These are phyloP conservation scores for Cenopis cana DNA, from an alignment of 2,888 invertebrate genomes.

Conservation along the genomic window DNA sequence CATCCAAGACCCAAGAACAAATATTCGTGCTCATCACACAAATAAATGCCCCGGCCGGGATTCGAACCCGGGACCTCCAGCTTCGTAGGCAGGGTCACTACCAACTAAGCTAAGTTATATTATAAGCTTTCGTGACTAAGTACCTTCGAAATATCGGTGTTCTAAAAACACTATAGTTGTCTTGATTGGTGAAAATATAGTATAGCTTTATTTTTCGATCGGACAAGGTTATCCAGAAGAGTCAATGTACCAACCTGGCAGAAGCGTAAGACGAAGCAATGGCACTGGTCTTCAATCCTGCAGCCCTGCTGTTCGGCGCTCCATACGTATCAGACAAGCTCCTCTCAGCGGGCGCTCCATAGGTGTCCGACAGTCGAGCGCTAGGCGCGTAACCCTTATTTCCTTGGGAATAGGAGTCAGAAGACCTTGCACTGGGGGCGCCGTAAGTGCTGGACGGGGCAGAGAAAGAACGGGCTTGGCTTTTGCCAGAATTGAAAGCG, in stretches of 20 bases:
- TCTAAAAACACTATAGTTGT: too few species aligned
- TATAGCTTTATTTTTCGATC: too few species aligned
- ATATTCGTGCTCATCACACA: too few species aligned
- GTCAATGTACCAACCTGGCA: constrained; percentile 55
- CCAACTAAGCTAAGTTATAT: too few species aligned
- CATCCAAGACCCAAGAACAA: too few species aligned
- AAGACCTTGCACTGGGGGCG: constrained; percentile 55
- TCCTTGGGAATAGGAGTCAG: constrained; percentile 56
- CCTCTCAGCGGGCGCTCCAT: constrained; percentile 53
- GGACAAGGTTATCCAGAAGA: too few species aligned
- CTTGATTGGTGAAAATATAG: too few species aligned
- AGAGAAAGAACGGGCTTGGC: constrained; percentile 57
- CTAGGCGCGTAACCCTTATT: constrained; percentile 57
- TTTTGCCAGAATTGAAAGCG: constrained; percentile 53
- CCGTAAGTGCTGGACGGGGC: constrained; percentile 56
- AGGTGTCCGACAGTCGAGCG: constrained; percentile 58
- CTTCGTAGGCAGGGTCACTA: too few species aligned
- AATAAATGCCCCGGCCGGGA: too few species aligned
- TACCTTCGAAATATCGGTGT: too few species aligned
- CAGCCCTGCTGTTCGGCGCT: constrained; percentile 65
- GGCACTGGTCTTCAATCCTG: constrained; percentile 67
- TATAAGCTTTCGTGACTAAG: too few species aligned
- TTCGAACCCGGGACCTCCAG: too few species aligned
- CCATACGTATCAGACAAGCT: constrained; percentile 75
- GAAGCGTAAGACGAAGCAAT: constrained; percentile 67